A percentile compares a stretch with the other conserved stretches of the same genome.
These are phyloP conservation scores for Cynopterus brachyotis DNA, from an alignment of 2,113 vertebrate genomes.

Conservation along the genomic window DNA sequence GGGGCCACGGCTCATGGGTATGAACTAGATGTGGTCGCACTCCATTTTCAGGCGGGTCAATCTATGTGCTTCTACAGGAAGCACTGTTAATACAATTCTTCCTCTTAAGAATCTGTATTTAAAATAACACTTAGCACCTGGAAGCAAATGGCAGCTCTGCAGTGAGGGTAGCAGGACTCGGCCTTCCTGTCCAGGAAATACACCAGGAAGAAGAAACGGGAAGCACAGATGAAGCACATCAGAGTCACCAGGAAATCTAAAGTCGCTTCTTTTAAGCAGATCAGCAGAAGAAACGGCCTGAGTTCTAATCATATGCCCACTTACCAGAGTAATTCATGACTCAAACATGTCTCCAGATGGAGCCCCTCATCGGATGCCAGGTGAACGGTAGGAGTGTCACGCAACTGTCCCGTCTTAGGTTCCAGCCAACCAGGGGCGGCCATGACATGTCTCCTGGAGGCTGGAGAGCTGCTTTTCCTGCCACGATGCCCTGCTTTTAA, in stretches of 20 bases:
- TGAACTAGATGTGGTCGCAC: background rate
- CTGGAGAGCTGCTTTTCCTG: background rate
- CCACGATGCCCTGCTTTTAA: constrained; percentile 47
- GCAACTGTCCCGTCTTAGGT: constrained; percentile 51
- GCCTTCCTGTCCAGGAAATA: background rate
- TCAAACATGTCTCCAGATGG: background rate
- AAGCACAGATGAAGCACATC: background rate
- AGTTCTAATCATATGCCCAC: constrained; percentile 53
- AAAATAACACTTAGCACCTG: background rate
- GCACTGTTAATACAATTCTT: background rate
- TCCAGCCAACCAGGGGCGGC: constrained; percentile 38
- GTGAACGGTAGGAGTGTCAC: background rate
- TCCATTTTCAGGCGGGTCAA: background rate
- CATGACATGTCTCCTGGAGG: constrained; percentile 49
- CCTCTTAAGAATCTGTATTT: background rate
- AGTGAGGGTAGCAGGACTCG: background rate
- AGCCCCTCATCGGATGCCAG: background rate
- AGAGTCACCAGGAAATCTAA: background rate
- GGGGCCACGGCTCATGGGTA: background rate
- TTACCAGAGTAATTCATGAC: background rate
- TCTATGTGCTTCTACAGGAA: background rate
- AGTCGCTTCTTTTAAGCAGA: background rate
- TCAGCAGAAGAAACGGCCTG: background rate
- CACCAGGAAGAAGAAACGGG: background rate
- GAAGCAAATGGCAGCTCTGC: background rate